Base-by-base conservation (phyloP, 2,113 vertebrate genomes). In the Cyanistes caeruleus region DNA sequence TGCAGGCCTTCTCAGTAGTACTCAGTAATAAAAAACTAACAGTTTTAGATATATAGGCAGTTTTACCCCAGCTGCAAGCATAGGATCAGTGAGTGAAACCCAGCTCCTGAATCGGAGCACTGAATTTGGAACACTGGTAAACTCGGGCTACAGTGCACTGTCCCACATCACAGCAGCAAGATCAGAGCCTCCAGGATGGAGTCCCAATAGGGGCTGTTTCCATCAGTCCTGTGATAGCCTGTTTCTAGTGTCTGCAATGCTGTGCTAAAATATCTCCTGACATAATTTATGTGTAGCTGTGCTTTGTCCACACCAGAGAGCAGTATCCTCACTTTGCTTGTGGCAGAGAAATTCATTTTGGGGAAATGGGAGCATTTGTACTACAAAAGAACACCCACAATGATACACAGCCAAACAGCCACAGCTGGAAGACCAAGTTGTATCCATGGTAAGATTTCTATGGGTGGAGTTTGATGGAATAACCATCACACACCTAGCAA, bases 321-420 rank as follows among this genome's bases (percentile, higher is more conserved):
- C 22, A 39, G 46, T 21, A 53, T 17, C 27, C 48, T 84, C 28
- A 18, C 59, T 77, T 53, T 35, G 15, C 14, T 41, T 43, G 22
- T n/a, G 10, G 28, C 8, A 63, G 39, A 69, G 7, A 62, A 75
- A 55, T 10, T 28, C 0, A 9, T 27, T 65, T 17, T 39, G 33
- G 25, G 14, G 23, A 49, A 60, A 15, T 1, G 3, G 17, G 9
- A 87, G 24, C 22, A 22, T 39, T 41, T 64, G 15, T 33, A 48
- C 19, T 41, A 28, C 0, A 0, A 7, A 33, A 55, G 28, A 76
- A 28, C 48, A 58, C 39, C 43, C 39, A 72, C 39, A 11, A 1
- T 5, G 11, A 10, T 37, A 46, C 5, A 24, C 24, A 22, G n/a
- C n/a, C n/a, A n/a, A n/a, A n/a, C n/a, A n/a, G 39, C n/a, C 59